Base-by-base conservation (phyloP, 2,888 invertebrate species). In the Sesia apiformis region DNA sequence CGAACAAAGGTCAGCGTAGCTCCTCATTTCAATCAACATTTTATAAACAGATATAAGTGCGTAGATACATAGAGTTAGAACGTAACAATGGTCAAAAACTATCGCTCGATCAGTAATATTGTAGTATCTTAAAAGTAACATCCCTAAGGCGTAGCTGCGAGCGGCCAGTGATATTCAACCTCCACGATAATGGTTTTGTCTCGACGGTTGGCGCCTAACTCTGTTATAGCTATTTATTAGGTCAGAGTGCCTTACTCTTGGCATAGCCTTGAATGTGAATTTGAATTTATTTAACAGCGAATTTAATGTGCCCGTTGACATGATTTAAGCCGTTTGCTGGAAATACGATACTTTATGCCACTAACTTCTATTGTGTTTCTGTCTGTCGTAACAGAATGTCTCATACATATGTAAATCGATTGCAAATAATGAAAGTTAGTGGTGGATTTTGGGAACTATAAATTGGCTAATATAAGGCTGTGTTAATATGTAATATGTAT, bases 201-300 rank as follows among this genome's bases (percentile, higher is more conserved):
- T 76, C 65, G 73, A 66, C 67, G 58, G 52, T 59, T 69, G 76
- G 74, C 75, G 75, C 76, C 76, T 62, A 61, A 66, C 61, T 55
- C 57, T 61, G 56, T 57, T 55, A 52, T 50, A 51, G 52, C 53
- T 56, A 53, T 56, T 61, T 57, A 58, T 59, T 56, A 43, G 55
- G 53, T 46, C 54, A 54, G 46, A 52, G 50, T 39, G 50, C 46
- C 46, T 46, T 46, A 46, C 46, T 46, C 46, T 46, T 46, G 46
- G 46, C 46, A 46, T 42, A 55, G 55, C 52, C 58, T 58, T 53
- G 55, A 58, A 57, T 56, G 59, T 56, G 53, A 53, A 58, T 62
- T 62, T 58, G 53, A 60, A 59, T 60, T 58, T 54, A 57, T 56
- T 52, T 56, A 53, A 53, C 56, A 56, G 56, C 54, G 58, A 57